Evolutionary conservation across 2,888 invertebrate genomes (phyloP), one percentile per base, ranked within the genome.

Genomic region (Pandemis corylana): DNA sequence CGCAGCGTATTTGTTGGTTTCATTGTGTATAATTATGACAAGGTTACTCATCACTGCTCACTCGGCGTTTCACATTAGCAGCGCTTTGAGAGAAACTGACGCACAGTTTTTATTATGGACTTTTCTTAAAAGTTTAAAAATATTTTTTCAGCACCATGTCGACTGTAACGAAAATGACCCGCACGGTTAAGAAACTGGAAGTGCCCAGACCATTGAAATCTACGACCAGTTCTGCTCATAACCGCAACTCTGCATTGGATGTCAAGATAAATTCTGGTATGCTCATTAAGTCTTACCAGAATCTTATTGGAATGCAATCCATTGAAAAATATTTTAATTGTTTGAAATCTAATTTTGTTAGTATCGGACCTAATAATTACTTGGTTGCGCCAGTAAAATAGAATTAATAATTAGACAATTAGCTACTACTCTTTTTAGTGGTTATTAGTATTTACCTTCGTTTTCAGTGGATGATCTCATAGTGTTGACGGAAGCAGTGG

Each of bases 401-500:
- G 28, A 28, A 28, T 59, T 59, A 12, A 59, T 59, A 28, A 59
- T 59, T 4, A 59, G 59, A 12, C 59, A 59, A 28, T 20, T 59
- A 28, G n/a, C 12, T 59, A 28, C 12, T 20, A 7, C 20, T 56
- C 7, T 20, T 15, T 20, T 56, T 61, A 36, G 36, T 36, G 4
- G 13, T 49, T 46, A 59, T 51, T 51, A 62, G 68, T 53, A 72
- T 72, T 79, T 68, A 44, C 4, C 46, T 71, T 73, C 20, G 12
- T 83, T 95, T 95, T 78, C 95, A 96, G 97, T 97, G 84, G 97
- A 98, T 94, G 97, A 97, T 90, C 95, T 98, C 80, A 96, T 98
- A 90, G 96, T 96, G 88, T 95, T 97, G 86, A 97, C 97, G 83
- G 98, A 98, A 91, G 96, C 96, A 88, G 97, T 98, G 80, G 97